Evolutionary conservation across 1,140 invertebrate species (phyloP).

Genomic region (Caenorhabditis inopinata): DNA sequence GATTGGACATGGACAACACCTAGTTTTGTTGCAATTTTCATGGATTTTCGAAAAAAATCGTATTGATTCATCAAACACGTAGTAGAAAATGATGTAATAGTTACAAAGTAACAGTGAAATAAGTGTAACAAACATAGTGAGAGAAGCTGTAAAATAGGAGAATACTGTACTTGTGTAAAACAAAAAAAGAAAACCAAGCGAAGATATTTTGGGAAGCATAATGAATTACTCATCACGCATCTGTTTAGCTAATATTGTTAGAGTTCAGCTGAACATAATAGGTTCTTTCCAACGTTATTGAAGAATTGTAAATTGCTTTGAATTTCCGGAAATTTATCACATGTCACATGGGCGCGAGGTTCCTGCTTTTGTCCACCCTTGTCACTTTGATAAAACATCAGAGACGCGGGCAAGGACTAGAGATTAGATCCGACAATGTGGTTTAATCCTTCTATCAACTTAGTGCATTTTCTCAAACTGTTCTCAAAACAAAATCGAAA

Average conservation of each 20-base stretch:
- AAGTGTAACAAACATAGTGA: neutral
- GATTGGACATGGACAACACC: neutral
- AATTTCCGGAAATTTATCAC: constrained; percentile 24
- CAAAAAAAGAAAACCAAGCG: too few species aligned
- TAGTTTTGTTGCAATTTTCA: neutral
- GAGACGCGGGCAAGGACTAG: neutral
- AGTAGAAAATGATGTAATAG: neutral
- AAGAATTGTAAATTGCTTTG: neutral
- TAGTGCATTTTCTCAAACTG: neutral
- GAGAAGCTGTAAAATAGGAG: too few species aligned
- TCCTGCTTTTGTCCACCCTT: neutral
- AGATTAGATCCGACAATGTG: constrained; percentile 1
- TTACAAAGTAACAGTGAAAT: neutral
- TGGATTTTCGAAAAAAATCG: neutral
- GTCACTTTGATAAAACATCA: constrained; percentile 18
- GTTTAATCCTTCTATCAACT: neutral
- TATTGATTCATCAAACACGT: neutral
- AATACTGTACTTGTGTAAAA: too few species aligned
- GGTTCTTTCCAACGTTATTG: too few species aligned
- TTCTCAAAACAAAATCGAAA: too few species aligned
- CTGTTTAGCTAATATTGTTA: too few species aligned
- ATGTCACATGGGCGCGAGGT: neutral
- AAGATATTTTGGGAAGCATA: too few species aligned
- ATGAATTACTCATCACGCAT: too few species aligned
- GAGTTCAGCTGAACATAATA: too few species aligned